A percentile compares a stretch with the other conserved stretches of the same genome.
Evolutionary conservation across 2,888 invertebrate genomes (phyloP).

Genomic region (Tetranychus piercei): DNA sequence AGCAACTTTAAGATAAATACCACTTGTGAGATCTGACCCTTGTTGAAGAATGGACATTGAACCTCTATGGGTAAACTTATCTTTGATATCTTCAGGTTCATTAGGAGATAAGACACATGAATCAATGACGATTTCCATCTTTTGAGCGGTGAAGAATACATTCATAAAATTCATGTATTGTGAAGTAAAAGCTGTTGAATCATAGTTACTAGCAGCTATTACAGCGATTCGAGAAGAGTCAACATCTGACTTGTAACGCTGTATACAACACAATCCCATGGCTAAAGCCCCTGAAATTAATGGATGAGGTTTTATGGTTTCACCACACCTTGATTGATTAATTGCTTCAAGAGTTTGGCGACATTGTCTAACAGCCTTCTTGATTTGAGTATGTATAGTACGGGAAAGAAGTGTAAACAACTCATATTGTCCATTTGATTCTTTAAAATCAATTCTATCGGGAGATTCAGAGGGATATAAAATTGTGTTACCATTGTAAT

Average conservation of each 20-base stretch:
- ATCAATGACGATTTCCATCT: constrained; percentile 60
- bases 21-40: constrained; percentile 88
- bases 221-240: constrained; percentile 28
- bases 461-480: constrained; percentile 48
- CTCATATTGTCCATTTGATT: constrained; percentile 79
- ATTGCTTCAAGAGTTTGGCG: constrained; percentile 1
- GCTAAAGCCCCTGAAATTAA: constrained; percentile 65
- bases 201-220: constrained; percentile 68
- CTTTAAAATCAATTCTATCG: constrained; percentile 37
- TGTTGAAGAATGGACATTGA: constrained; percentile 27
- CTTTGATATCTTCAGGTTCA: constrained; percentile 58
- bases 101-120: constrained; percentile 52
- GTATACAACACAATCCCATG: constrained; percentile 71
- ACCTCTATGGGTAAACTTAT: constrained; percentile 20
- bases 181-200: constrained; percentile 45
- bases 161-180: constrained; percentile 99
- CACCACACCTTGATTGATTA: background rate
- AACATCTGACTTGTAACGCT: constrained; percentile 13
- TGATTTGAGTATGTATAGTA: constrained; percentile 40
- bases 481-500: constrained; percentile 1
- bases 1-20: constrained; percentile 70
- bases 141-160: constrained; percentile 86
- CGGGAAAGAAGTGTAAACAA: constrained; percentile 66
- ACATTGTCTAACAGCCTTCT: background rate
- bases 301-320: constrained; percentile 30